These are phyloP conservation scores for Scelioninae gen. 2 DNA, from an alignment of 2,888 invertebrate genomes.

Conservation along the genomic window DNA sequence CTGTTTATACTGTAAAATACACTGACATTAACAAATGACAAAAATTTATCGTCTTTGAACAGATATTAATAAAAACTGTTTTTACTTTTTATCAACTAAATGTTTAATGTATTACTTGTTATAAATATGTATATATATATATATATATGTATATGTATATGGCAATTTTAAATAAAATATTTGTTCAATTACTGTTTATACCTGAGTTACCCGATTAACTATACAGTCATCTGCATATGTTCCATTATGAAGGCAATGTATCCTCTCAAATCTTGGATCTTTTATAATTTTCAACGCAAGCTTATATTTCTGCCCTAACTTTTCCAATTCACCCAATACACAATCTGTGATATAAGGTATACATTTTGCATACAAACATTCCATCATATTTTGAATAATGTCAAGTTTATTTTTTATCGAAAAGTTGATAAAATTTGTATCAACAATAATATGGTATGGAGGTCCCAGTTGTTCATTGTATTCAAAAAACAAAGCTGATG, in stretches of 20 bases:
- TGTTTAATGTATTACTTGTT: too few relatives aligned
- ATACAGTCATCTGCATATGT: conserved; percentile 99
- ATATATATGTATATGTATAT: too few relatives aligned
- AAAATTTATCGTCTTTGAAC: too few relatives aligned
- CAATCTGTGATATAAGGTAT: conserved; percentile 99
- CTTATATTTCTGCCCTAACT: conserved; percentile 95
- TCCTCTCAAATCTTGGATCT: conserved; percentile 94
- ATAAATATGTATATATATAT: background rate
- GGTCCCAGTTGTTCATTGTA: conserved; percentile 99
- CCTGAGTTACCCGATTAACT: conserved; percentile 93
- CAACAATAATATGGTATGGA: conserved; percentile 96
- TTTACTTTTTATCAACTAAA: too few relatives aligned
- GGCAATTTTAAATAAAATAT: background rate
- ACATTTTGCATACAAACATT: conserved; percentile 98
- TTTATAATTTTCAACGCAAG: conserved; percentile 96
- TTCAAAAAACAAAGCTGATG: conserved; percentile 97
- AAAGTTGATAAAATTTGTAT: conserved; percentile 99
- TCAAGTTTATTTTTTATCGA: conserved; percentile 98
- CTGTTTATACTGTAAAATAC: too few relatives aligned
- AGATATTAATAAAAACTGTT: too few relatives aligned
- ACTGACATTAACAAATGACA: too few relatives aligned
- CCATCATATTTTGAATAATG: conserved; percentile 98
- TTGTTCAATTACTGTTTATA: conserved; percentile 67
- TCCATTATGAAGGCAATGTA: conserved; percentile 96
- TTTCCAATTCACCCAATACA: conserved; percentile 97